These are phyloP conservation scores for Solenopsis fugax DNA, from an alignment of 1,140 invertebrate genomes.

Conservation along the genomic window DNA sequence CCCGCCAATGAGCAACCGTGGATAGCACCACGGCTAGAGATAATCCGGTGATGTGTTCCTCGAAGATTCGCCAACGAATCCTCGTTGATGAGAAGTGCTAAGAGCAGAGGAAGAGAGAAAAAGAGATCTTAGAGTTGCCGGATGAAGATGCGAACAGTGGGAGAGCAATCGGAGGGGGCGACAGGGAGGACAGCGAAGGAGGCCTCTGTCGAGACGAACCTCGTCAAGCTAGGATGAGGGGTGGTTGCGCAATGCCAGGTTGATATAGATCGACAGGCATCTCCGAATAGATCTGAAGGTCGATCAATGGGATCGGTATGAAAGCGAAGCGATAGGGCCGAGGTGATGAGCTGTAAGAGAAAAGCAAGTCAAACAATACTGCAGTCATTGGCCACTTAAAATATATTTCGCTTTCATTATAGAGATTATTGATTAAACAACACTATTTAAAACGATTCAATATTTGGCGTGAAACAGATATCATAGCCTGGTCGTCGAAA, in stretches of 20 bases:
- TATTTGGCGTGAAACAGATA: not conserved
- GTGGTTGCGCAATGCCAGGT: constrained; percentile 67
- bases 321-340: constrained; percentile 72
- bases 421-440: not conserved
- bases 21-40: constrained; percentile 59
- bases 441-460: not conserved
- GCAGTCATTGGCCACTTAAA: not conserved
- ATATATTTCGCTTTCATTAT: not conserved
- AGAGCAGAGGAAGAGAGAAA: constrained; percentile 17
- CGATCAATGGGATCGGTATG: constrained; percentile 78
- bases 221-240: constrained; percentile 53
- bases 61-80: constrained; percentile 65
- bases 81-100: constrained; percentile 3
- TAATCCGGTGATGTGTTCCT: constrained; percentile 68
- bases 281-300: constrained; percentile 76
- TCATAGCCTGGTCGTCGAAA: not conserved
- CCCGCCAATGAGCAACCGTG: constrained; percentile 48
- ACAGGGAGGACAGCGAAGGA: not conserved
- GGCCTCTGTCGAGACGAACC: constrained; percentile 32
- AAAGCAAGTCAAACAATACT: not conserved
- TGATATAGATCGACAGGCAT: constrained; percentile 79
- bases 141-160: constrained; percentile 37
- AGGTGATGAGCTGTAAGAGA: constrained; percentile 36
- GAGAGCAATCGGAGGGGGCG: constrained; percentile 1
- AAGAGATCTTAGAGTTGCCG: constrained; percentile 32